These are phyloP conservation scores for Clepsis dumicolana DNA, from an alignment of 2,888 invertebrate genomes.

Conservation along the genomic window DNA sequence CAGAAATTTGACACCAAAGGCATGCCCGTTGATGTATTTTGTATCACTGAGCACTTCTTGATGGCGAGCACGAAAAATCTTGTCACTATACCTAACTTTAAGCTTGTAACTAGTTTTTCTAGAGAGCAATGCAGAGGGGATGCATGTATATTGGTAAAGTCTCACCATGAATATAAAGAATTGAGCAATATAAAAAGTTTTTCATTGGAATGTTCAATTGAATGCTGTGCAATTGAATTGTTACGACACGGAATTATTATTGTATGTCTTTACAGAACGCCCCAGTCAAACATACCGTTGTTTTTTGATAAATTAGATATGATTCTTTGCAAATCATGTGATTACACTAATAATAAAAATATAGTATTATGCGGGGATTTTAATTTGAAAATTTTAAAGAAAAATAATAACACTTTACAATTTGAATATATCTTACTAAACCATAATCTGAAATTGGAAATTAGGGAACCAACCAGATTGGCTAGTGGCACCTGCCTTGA, in stretches of 20 bases:
- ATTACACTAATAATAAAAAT: constrained; percentile 2
- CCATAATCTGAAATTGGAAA: constrained; percentile 8
- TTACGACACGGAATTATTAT: not conserved
- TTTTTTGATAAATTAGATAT: constrained; percentile 10
- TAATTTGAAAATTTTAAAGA: not conserved
- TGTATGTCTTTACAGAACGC: constrained; percentile 17
- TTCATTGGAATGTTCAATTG: not conserved
- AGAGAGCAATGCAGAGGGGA: not conserved
- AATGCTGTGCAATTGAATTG: constrained; percentile 12
- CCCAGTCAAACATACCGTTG: not conserved
- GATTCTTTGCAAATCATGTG: not conserved
- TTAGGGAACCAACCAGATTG: not conserved
- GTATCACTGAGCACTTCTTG: constrained; percentile 1
- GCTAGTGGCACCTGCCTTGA: not conserved
- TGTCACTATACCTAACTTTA: constrained; percentile 1
- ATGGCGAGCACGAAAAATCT: too few relatives aligned
- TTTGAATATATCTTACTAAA: not conserved
- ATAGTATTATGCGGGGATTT: not conserved
- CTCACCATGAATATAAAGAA: constrained; percentile 5
- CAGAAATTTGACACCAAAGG: not conserved
- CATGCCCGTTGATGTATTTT: not conserved
- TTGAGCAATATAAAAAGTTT: not conserved
- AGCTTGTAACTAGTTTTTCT: constrained; percentile 7
- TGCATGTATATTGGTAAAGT: constrained; percentile 4
- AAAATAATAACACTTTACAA: not conserved